Evolutionary conservation across 2,888 invertebrate species (phyloP).

Genomic region (Rhamphomyia laevipes): DNA sequence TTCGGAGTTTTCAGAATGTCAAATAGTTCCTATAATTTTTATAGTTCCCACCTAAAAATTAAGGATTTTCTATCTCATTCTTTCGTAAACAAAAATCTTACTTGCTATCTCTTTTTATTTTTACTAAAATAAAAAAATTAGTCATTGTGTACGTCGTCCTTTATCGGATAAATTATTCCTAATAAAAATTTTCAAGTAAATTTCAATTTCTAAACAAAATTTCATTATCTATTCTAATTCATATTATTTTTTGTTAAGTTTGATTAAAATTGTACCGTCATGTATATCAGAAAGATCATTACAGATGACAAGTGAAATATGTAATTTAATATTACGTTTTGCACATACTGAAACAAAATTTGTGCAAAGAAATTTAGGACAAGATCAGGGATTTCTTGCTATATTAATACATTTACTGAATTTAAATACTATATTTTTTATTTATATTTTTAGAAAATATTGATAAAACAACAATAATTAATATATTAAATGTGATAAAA

Average conservation of each 20-base stretch:
- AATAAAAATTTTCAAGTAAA: conserved; percentile 9
- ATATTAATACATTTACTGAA: conserved; percentile 10
- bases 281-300: conserved; percentile 9
- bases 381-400: conserved; percentile 21
- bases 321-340: conserved; percentile 26
- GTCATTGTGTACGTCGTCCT: too few species aligned
- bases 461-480: neutral
- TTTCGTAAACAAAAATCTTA: too few species aligned
- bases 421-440: too few species aligned
- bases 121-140: too few species aligned
- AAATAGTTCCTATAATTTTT: too few species aligned
- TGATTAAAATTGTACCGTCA: conserved; percentile 7
- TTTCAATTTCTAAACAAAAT: neutral
- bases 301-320: conserved; percentile 27
- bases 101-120: too few species aligned
- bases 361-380: conserved; percentile 25
- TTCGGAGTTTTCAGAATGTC: too few species aligned
- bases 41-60: too few species aligned
- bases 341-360: conserved; percentile 20
- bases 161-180: conserved; percentile 4
- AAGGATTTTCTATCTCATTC: too few species aligned
- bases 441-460: neutral
- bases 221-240: neutral
- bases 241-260: conserved; percentile 3
- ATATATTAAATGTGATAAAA: conserved; percentile 5